Evolutionary conservation across 2,888 invertebrate genomes (phyloP), one percentile per base, ranked within the genome.

Genomic region (Plusia festucae): DNA sequence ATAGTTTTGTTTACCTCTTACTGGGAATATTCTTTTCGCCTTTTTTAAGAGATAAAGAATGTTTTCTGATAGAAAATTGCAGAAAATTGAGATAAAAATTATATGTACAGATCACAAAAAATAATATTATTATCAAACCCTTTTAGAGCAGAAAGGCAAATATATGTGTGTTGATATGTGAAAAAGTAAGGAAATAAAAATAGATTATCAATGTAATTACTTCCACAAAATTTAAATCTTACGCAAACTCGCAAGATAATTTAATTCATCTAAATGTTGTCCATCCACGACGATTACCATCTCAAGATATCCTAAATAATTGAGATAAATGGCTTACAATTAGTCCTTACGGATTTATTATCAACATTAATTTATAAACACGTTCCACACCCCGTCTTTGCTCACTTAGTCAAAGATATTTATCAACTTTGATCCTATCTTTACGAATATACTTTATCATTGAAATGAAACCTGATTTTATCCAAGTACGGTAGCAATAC

Each of bases 271-370:
- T 49, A 27, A 54, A 66, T 49, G 59, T 62, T 32, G 59, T 57
- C 58, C 16, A 40, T 40, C 66, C 52, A 58, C 66, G 54, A 66
- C 49, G 57, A 60, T 60, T 27, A 46, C 59, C 62, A 73, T 76
- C 67, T 68, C 63, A 65, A 70, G 54, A 70, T 65, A 74, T 71
- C 68, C 56, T 15, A 68, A 66, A 61, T 76, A 79, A 78, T 78
- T 77, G 69, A 77, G 69, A 79, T 65, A 55, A 77, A 79, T 51
- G 24, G 61, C 65, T 44, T 18, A 67, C 72, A 66, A 74, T 79
- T 74, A 69, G 74, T 65, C 63, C 7, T 30, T 52, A 6, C 0
- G 13, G 55, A 74, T 76, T 71, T 68, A 74, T 70, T 30, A 49
- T 49, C 46, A 11, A 51, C 71, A 55, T 54, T 13, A 55, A 34